Percentiles rank a stretch among this genome's conserved stretches.
These are phyloP conservation scores for Pomacea canaliculata DNA, from an alignment of 2,888 invertebrate genomes.

Conservation along the genomic window DNA sequence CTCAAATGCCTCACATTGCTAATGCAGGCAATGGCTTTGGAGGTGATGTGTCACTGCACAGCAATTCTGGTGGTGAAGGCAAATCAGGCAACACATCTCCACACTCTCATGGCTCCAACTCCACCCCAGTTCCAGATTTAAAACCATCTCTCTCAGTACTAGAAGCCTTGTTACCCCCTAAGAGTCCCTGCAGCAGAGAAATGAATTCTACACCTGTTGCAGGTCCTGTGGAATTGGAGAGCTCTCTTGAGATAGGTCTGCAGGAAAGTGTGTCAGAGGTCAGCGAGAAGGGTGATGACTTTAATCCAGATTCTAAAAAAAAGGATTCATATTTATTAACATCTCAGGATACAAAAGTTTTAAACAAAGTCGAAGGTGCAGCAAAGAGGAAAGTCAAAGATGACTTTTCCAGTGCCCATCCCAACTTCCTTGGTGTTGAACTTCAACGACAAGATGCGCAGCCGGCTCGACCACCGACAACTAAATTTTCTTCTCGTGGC, in stretches of 20 bases:
- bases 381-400: slow-evolving; percentile 22
- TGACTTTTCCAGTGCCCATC: slow-evolving; percentile 20
- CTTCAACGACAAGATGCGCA: slow-evolving; percentile 13
- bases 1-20: slow-evolving; percentile 38
- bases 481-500: slow-evolving; percentile 8
- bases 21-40: slow-evolving; percentile 21
- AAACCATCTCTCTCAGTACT: slow-evolving; percentile 5
- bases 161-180: slow-evolving; percentile 5
- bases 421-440: slow-evolving; percentile 24
- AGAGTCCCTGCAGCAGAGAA: slow-evolving; percentile 11
- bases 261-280: not conserved
- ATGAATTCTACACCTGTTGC: slow-evolving; percentile 7
- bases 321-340: not conserved
- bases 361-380: slow-evolving; percentile 3
- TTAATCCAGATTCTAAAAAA: not conserved
- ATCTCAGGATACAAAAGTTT: not conserved
- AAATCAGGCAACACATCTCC: slow-evolving; percentile 21
- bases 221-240: slow-evolving; percentile 8
- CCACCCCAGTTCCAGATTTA: slow-evolving; percentile 3
- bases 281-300: slow-evolving; percentile 2
- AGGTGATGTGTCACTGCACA: slow-evolving; percentile 16
- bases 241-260: not conserved
- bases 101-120: slow-evolving; percentile 11
- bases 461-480: slow-evolving; percentile 5
- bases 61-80: slow-evolving; percentile 14